Evolutionary conservation across 2,888 invertebrate genomes (phyloP), one percentile per base, ranked within the genome.

Genomic region (Imbricaverruca yamaguchii): DNA sequence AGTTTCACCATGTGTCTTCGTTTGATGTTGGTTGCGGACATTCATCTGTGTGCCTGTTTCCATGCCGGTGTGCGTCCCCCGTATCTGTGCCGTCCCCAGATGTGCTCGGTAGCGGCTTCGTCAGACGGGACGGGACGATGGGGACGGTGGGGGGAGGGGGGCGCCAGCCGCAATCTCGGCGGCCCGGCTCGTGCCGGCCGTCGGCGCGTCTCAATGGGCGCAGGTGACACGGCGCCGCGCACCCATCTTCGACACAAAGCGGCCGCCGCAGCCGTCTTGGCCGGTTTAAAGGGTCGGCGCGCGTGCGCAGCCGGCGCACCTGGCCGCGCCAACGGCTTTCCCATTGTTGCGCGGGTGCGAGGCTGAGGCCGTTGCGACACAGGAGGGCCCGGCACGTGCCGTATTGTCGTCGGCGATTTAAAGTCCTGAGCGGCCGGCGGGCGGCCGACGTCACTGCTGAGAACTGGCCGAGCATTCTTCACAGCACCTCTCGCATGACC

Each of bases 401-500:
- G 12, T 25, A 25, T 25, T 25, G 25, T 25, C 39, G 67, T n/a
- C 13, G 67, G 25, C 67, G 25, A 25, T 67, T 67, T 67, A 67
- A 67, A 67, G 67, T 25, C 25, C 67, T 25, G 25, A 23, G 2
- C n/a, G 65, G 39, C 39, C 65, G 7, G 25, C 67, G 67, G 23
- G 9, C 9, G n/a, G 67, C 25, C 67, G 39, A 39, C 39, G 39
- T 1, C 39, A 39, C 39, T 39, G 13, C 67, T 67, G 67, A 67
- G 67, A 67, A 67, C 67, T 23, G 25, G 25, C 2, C 25, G 25
- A 12, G 25, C 12, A 7, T 23, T 67, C n/a, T 67, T 67, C 67
- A 25, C 67, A 67, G 67, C 67, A 67, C 67, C 67, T 67, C 67
- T 67, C 67, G 67, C 67, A 67, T 25, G 67, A 67, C 67, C 67